Conservation (phyloP, 2,797 vertebrate species). For the Antrozous pallidus region DNA sequence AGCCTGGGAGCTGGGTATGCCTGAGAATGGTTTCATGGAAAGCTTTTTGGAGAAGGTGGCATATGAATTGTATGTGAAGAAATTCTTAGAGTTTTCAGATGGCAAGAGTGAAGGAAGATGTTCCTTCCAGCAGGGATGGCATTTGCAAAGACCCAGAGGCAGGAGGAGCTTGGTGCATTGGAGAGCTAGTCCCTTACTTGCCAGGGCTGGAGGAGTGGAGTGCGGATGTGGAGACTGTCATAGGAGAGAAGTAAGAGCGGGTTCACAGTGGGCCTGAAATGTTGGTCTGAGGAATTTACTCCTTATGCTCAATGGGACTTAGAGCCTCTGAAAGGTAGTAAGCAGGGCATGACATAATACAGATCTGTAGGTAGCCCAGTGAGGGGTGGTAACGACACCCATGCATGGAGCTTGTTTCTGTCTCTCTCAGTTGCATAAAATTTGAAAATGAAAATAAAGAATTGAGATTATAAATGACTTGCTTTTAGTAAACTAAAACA, state of each 20-base stretch:
- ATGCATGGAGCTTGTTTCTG: not conserved
- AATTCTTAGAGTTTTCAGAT: slow-evolving; percentile 21
- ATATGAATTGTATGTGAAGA: not conserved
- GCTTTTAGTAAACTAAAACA: not conserved
- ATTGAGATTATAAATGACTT: not conserved
- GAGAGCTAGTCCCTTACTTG: not conserved
- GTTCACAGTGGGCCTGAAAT: not conserved
- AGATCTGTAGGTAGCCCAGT: not conserved
- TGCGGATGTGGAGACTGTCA: rapidly evolving
- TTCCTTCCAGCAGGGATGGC: not conserved
- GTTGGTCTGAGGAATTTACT: not conserved
- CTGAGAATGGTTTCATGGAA: not conserved
- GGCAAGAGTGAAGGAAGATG: not conserved
- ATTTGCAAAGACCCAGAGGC: not conserved
- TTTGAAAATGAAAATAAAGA: slow-evolving; percentile 24
- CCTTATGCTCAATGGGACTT: not conserved
- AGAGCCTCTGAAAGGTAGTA: not conserved
- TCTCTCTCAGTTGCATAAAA: not conserved
- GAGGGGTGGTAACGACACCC: not conserved
- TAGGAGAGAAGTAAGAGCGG: not conserved
- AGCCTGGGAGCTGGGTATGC: not conserved
- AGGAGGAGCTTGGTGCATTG: not conserved
- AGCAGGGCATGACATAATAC: not conserved
- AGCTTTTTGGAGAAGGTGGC: not conserved
- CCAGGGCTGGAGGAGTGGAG: not conserved